Evolutionary conservation across 2,888 invertebrate genomes (phyloP).

Genomic region (Epistrophe grossulariae): DNA sequence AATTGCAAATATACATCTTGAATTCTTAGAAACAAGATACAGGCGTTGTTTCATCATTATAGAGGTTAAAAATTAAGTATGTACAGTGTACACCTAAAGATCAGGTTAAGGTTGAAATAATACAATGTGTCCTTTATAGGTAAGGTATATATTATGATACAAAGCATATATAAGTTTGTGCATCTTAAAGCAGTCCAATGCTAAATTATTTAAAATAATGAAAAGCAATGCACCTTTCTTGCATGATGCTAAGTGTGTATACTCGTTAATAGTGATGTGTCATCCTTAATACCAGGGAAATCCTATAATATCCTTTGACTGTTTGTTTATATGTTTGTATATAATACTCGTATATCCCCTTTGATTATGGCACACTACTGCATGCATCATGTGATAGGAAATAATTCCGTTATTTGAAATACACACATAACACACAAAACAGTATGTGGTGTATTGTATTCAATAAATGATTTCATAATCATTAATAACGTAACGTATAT

Average conservation of each 20-base stretch:
- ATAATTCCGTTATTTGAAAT: constrained; percentile 42
- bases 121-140: not conserved
- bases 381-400: not conserved
- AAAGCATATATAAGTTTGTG: constrained; percentile 42
- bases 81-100: too few species aligned
- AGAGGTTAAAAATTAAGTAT: not conserved
- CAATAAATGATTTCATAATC: constrained; percentile 23
- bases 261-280: constrained; percentile 42
- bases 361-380: constrained; percentile 27
- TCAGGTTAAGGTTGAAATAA: not conserved
- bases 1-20: constrained; percentile 60
- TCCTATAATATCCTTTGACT: constrained; percentile 56
- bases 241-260: not conserved
- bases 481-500: constrained; percentile 32
- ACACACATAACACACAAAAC: constrained; percentile 18
- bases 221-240: constrained; percentile 36
- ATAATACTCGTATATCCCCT: constrained; percentile 6
- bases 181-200: constrained; percentile 10
- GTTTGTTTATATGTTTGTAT: not conserved
- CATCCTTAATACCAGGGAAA: constrained; percentile 49
- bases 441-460: not conserved
- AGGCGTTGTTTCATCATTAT: constrained; percentile 41
- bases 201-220: constrained; percentile 70
- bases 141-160: not conserved
- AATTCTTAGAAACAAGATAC: constrained; percentile 43